Percentiles rank a stretch among this genome's conserved stretches.
phyloP scores from a whole-genome alignment of 2,113 vertebrate genomes.

The Lampris megalopsis region DNA sequence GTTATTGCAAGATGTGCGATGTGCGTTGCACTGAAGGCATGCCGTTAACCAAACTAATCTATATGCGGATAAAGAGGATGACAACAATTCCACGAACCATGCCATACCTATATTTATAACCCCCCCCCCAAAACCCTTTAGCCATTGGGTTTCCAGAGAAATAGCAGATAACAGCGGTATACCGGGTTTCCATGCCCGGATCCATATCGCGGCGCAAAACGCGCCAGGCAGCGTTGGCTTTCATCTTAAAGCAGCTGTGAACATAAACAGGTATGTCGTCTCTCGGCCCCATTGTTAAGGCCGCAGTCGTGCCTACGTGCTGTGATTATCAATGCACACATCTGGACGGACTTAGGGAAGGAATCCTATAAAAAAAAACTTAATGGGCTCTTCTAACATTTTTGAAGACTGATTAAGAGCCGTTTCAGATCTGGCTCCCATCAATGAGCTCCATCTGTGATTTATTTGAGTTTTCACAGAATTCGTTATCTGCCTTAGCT shows the following conservation, averaged over 20 bases:
- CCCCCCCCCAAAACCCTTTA: no score
- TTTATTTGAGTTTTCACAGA: constrained; percentile 66
- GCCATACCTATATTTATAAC: neutral
- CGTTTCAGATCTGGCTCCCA: constrained; percentile 74
- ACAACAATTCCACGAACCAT: neutral
- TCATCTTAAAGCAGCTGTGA: constrained; percentile 25
- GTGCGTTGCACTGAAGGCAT: neutral
- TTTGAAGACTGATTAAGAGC: constrained; percentile 78
- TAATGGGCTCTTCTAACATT: constrained; percentile 79
- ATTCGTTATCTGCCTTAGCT: constrained; percentile 52
- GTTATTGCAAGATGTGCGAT: neutral
- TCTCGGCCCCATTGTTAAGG: constrained; percentile 37
- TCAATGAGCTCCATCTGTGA: constrained; percentile 78
- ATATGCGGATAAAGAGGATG: neutral
- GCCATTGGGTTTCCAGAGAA: no score
- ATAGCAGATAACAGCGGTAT: no score
- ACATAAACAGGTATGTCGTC: constrained; percentile 47
- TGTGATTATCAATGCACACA: constrained; percentile 79
- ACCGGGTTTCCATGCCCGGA: no score
- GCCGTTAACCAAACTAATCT: neutral
- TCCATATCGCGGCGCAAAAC: no score
- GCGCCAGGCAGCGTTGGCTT: neutral
- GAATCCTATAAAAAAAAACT: constrained; percentile 79
- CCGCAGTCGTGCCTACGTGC: constrained; percentile 56
- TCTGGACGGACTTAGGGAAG: constrained; percentile 80